These are phyloP conservation scores for Lucifuga dentata DNA, from an alignment of 2,113 vertebrate genomes.

Conservation along the genomic window DNA sequence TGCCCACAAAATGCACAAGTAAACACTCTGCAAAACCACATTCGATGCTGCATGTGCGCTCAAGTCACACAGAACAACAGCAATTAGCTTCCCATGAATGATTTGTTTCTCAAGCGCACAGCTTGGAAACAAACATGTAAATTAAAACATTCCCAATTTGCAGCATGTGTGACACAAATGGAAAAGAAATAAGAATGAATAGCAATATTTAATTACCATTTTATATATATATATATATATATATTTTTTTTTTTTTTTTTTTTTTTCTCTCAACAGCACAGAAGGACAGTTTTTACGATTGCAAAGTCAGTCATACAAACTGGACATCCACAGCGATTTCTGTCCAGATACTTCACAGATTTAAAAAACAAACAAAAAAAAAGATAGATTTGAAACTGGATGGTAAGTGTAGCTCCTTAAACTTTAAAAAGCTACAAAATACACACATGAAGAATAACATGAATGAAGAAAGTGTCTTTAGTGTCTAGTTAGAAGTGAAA, in stretches of 20 bases:
- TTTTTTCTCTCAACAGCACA: constrained; percentile 19
- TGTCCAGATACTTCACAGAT: too few species aligned
- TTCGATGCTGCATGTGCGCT: constrained; percentile 59
- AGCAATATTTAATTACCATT: constrained; percentile 22
- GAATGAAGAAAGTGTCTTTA: background rate
- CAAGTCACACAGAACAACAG: constrained; percentile 70
- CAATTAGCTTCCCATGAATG: constrained; percentile 76
- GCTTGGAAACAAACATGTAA: constrained; percentile 74
- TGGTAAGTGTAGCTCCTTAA: constrained; percentile 1
- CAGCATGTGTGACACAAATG: constrained; percentile 55
- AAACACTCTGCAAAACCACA: constrained; percentile 27
- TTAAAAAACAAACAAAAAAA: too few species aligned
- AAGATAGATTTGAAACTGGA: constrained; percentile 32
- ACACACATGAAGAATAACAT: constrained; percentile 25
- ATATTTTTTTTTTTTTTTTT: too few species aligned
- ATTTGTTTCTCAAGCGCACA: constrained; percentile 69
- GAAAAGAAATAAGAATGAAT: constrained; percentile 38
- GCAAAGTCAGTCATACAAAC: constrained; percentile 37
- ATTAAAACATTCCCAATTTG: constrained; percentile 51
- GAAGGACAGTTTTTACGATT: constrained; percentile 13
- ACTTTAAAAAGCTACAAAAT: constrained; percentile 28
- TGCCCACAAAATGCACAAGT: constrained; percentile 25
- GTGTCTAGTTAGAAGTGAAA: constrained; percentile 18
- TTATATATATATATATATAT: too few species aligned
- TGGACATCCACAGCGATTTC: constrained; percentile 23